Evolutionary conservation across 2,888 invertebrate species (phyloP), one percentile per base, ranked within the genome.

Genomic region (Dicyrtomina minuta): DNA sequence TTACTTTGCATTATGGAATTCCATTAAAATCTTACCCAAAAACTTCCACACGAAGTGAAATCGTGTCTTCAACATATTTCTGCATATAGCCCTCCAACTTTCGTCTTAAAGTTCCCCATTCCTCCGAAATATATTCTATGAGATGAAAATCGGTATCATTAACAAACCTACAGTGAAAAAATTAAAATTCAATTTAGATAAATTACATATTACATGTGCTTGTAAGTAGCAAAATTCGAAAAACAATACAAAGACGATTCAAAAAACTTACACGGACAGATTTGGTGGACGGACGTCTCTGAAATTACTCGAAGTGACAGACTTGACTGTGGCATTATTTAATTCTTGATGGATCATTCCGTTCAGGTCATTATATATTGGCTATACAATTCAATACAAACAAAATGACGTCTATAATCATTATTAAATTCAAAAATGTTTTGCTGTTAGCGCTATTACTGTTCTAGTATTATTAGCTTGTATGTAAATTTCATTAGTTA

Each of bases 1-100:
- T n/a, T n/a, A n/a, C n/a, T n/a, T n/a, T n/a, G n/a, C n/a, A n/a
- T n/a, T n/a, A n/a, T n/a, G n/a, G n/a, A n/a, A n/a, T n/a, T n/a
- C n/a, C n/a, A n/a, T n/a, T n/a, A n/a, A 51, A 20, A n/a, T n/a
- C 12, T 51, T 51, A 51, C 51, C 51, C 51, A 20, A 51, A 51
- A 51, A 51, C 20, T 6, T 51, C 51, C 1, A 51, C 51, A 20
- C 17, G n/a, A 22, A 51, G 51, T 2, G 51, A 51, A 17, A 22
- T 51, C 10, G 51, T 51, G 17, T 51, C 51, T 20, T 51, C 51
- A 12, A 51, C 13, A 51, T 51, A 51, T 51, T 51, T 51, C 2
- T 51, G 51, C 12, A 5, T 20, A 51, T 51, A 51, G 17, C 20
- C 22, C 3, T 51, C 51, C 17, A 51, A 51, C 22, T 51, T 51